Percentiles rank a stretch among this genome's conserved stretches.
These are phyloP conservation scores for Plusia festucae DNA, from an alignment of 2,888 invertebrate genomes.

Conservation along the genomic window DNA sequence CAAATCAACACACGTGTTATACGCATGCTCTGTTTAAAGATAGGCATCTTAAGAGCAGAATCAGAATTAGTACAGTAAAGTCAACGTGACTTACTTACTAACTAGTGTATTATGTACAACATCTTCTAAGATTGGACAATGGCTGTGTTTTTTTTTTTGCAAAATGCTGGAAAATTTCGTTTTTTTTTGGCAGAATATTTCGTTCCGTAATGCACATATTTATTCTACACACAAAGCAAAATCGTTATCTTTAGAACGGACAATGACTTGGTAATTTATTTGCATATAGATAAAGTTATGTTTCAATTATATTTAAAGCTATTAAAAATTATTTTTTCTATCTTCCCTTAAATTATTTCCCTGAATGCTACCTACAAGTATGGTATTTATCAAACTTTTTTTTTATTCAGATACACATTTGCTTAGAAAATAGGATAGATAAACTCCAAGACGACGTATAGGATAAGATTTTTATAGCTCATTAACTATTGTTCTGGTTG, in stretches of 20 bases:
- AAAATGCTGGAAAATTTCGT: neutral
- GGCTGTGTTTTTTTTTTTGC: neutral
- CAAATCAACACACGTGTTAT: slow-evolving; percentile 7
- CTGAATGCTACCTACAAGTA: too few species aligned
- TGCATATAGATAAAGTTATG: too few species aligned
- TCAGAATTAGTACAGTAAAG: slow-evolving; percentile 16
- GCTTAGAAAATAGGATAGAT: too few species aligned
- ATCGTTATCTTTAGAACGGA: neutral
- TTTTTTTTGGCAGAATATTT: neutral
- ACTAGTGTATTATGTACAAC: slow-evolving; percentile 11
- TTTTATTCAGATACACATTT: too few species aligned
- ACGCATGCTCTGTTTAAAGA: slow-evolving; percentile 11
- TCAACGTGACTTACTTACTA: slow-evolving; percentile 22
- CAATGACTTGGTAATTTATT: too few species aligned
- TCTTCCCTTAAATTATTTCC: too few species aligned
- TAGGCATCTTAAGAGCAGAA: slow-evolving; percentile 20
- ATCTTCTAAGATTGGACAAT: neutral
- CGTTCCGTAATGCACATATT: neutral
- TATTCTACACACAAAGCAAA: neutral
- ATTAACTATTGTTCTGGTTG: too few species aligned
- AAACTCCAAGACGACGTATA: too few species aligned
- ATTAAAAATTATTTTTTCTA: too few species aligned
- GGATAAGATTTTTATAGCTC: too few species aligned
- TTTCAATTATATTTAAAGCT: too few species aligned
- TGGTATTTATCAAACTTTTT: too few species aligned